phyloP scores from a whole-genome alignment of 2,113 vertebrate genomes.

The Balaeniceps rex region DNA sequence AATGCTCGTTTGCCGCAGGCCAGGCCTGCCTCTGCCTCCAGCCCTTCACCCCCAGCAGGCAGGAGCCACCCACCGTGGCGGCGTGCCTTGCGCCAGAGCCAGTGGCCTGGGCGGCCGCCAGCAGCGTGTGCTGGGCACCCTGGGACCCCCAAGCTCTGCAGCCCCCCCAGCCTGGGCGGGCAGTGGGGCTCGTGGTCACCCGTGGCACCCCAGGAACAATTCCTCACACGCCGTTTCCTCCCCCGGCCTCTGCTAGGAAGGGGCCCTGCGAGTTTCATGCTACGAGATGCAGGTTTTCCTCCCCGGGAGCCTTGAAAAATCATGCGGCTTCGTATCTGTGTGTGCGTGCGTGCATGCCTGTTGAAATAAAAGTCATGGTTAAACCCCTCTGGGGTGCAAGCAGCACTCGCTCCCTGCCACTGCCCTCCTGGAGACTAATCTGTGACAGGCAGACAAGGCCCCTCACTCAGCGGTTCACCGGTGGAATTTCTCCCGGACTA shows the following conservation, averaged over 20 bases:
- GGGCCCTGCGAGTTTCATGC: fast-evolving
- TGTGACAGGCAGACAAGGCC: neutral
- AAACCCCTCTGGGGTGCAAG: neutral
- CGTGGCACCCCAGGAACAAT: neutral
- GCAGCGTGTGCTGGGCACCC: neutral
- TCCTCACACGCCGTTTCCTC: fast-evolving
- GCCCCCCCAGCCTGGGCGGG: neutral
- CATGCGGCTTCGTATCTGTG: neutral
- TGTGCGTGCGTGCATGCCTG: neutral
- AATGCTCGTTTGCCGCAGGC: fast-evolving
- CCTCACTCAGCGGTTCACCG: constrained; percentile 22
- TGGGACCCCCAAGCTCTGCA: neutral
- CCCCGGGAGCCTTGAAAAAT: neutral
- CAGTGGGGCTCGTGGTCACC: neutral
- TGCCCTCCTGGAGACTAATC: neutral
- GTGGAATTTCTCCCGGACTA: constrained; percentile 26
- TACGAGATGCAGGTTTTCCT: neutral
- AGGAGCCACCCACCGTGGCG: neutral
- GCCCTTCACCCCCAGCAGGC: neutral
- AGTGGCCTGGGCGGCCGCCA: neutral
- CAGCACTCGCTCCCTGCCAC: neutral
- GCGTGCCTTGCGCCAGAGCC: neutral
- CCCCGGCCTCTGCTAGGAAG: neutral
- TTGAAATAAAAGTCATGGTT: neutral
- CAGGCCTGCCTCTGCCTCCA: neutral